A percentile compares a stretch with the other conserved stretches of the same genome.
phyloP scores from a whole-genome alignment of 2,888 invertebrate species.

The Diarsia brunnea region DNA sequence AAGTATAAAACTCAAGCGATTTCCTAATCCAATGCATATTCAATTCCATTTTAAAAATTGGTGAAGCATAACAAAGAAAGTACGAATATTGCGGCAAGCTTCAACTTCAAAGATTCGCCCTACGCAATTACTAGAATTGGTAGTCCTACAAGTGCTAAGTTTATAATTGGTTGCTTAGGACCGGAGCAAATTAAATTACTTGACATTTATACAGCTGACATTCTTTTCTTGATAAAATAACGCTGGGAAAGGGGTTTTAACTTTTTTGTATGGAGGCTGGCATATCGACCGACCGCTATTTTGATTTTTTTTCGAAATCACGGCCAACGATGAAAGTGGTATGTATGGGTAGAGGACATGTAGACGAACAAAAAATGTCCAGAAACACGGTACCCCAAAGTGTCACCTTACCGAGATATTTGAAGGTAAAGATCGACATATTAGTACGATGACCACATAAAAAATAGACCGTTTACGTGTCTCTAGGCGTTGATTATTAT shows the following conservation, averaged over 20 bases:
- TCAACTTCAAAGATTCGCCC: constrained; percentile 1
- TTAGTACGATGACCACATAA: too few species aligned
- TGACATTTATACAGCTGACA: constrained; percentile 9
- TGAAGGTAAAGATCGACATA: too few species aligned
- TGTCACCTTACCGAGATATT: too few species aligned
- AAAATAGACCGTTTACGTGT: too few species aligned
- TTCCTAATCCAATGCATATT: constrained; percentile 7
- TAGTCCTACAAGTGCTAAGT: constrained; percentile 32
- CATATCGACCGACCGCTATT: too few species aligned
- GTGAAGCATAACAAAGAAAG: background rate
- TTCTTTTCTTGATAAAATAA: background rate
- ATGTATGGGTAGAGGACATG: too few species aligned
- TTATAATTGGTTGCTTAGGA: constrained; percentile 20
- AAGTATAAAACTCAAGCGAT: background rate
- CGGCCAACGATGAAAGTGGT: too few species aligned
- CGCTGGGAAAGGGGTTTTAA: background rate
- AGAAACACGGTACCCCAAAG: too few species aligned
- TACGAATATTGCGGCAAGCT: background rate
- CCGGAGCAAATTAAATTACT: constrained; percentile 11
- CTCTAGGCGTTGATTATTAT: too few species aligned
- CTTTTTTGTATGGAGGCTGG: too few species aligned
- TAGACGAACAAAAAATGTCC: too few species aligned
- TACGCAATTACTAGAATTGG: constrained; percentile 13
- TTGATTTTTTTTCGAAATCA: too few species aligned
- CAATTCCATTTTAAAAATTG: constrained; percentile 5